Evolutionary conservation across 2,113 vertebrate genomes (phyloP).

Genomic region (Sinocyclocheilus anophthalmus): DNA sequence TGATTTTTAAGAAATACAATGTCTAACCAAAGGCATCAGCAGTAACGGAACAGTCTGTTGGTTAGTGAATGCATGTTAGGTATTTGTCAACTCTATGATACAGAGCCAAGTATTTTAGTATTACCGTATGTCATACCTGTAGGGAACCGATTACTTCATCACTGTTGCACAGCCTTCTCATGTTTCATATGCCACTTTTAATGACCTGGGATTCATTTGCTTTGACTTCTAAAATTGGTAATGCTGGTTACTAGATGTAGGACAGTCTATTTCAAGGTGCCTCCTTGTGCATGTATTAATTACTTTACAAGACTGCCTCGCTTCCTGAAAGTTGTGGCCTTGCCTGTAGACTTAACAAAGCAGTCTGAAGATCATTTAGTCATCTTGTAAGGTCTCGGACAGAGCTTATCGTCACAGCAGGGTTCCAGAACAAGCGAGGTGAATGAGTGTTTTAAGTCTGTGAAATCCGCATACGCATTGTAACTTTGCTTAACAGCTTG

Average conservation of each 20-base stretch:
- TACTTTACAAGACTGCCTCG: neutral
- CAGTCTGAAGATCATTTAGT: neutral
- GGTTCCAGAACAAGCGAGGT: slow-evolving; percentile 16
- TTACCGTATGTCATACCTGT: neutral
- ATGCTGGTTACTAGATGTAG: slow-evolving; percentile 49
- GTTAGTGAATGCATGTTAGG: slow-evolving; percentile 11
- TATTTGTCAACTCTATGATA: neutral
- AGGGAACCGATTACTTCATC: too few relatives aligned
- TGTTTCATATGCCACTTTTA: slow-evolving; percentile 21
- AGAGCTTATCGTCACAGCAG: slow-evolving; percentile 20
- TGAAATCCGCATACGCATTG: neutral
- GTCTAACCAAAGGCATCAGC: neutral
- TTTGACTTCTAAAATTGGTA: slow-evolving; percentile 21
- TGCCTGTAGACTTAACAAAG: neutral
- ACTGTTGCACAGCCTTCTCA: neutral
- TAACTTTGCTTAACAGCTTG: neutral
- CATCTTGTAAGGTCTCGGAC: neutral
- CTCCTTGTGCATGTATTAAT: slow-evolving; percentile 36
- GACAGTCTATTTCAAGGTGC: slow-evolving; percentile 48
- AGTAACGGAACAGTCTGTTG: neutral
- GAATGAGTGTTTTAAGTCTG: slow-evolving; percentile 13
- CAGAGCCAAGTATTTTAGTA: neutral
- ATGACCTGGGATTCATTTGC: slow-evolving; percentile 26
- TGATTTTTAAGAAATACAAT: neutral
- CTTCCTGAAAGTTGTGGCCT: slow-evolving; percentile 4